These are phyloP conservation scores for Aphaenogaster rudis DNA, from an alignment of 1,140 invertebrate species.

Conservation along the genomic window DNA sequence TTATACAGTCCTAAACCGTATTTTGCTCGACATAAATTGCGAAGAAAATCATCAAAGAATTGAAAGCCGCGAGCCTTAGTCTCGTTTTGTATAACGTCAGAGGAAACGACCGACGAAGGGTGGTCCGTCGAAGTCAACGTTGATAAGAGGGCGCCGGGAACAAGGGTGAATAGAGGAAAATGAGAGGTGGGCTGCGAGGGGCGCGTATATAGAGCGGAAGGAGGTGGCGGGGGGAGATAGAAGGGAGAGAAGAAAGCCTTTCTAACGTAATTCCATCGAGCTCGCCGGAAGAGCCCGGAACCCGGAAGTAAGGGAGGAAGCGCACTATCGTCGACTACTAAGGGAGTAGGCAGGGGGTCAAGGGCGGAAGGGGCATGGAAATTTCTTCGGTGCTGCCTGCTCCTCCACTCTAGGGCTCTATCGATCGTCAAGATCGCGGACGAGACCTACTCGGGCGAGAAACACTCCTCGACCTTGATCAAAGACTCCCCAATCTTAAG, in stretches of 20 bases:
- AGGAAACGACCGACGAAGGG: conserved; percentile 34
- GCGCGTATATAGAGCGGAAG: conserved; percentile 55
- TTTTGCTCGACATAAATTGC: conserved; percentile 7
- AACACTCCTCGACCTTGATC: conserved; percentile 35
- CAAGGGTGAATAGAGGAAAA: conserved; percentile 54
- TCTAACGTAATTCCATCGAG: conserved; percentile 78
- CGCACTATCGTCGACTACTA: conserved; percentile 47
- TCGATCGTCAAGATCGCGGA: conserved; percentile 82
- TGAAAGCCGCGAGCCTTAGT: not conserved
- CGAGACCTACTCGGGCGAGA: conserved; percentile 26
- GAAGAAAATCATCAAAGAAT: conserved; percentile 26
- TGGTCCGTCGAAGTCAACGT: conserved; percentile 53
- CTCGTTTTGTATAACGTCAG: conserved; percentile 41
- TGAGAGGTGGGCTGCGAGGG: conserved; percentile 52
- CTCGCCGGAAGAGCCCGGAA: conserved; percentile 82
- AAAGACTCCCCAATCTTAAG: not conserved
- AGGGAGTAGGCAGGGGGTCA: not conserved
- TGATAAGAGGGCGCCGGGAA: conserved; percentile 59
- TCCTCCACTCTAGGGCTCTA: conserved; percentile 69
- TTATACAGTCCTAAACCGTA: not conserved
- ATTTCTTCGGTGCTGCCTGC: conserved; percentile 58
- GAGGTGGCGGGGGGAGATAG: not conserved
- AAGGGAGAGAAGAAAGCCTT: conserved; percentile 68
- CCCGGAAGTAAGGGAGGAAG: conserved; percentile 85
- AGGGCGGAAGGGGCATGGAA: conserved; percentile 65